These are phyloP conservation scores for Patella caerulea DNA, from an alignment of 2,888 invertebrate species.

Conservation along the genomic window DNA sequence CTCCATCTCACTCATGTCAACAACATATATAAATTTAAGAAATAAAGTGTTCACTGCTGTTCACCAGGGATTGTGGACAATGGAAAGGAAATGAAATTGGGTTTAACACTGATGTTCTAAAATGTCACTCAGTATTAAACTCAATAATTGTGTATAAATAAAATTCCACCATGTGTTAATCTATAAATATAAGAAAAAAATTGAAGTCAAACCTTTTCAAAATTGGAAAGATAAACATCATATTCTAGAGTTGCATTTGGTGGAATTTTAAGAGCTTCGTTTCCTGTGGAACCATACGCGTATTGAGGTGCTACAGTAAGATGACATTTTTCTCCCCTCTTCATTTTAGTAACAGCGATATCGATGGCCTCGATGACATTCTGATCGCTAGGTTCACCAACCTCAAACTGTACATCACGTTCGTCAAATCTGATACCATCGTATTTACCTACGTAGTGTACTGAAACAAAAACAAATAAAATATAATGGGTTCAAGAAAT, in stretches of 20 bases:
- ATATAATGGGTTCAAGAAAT: too few species aligned
- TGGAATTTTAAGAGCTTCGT: slow-evolving; percentile 82
- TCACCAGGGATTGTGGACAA: too few species aligned
- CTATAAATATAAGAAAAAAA: neutral
- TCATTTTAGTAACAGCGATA: slow-evolving; percentile 79
- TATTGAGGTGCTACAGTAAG: slow-evolving; percentile 80
- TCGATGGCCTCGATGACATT: slow-evolving; percentile 82
- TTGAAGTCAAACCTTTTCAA: slow-evolving; percentile 80
- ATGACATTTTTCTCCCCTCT: slow-evolving; percentile 82
- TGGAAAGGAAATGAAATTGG: neutral
- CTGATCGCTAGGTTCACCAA: slow-evolving; percentile 87
- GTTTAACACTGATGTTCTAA: neutral
- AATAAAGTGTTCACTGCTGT: too few species aligned
- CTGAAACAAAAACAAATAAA: slow-evolving; percentile 73
- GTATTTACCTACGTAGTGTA: slow-evolving; percentile 81
- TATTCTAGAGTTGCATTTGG: slow-evolving; percentile 80
- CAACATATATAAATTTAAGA: too few species aligned
- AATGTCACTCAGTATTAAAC: too few species aligned
- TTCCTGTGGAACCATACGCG: slow-evolving; percentile 84
- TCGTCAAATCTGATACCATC: slow-evolving; percentile 83
- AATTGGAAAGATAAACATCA: slow-evolving; percentile 84
- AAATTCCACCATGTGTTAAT: too few species aligned
- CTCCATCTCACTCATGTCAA: too few species aligned
- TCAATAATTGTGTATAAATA: too few species aligned
- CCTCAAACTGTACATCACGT: slow-evolving; percentile 83